These are phyloP conservation scores for Melospiza melodia DNA, from an alignment of 2,113 vertebrate species.

Conservation along the genomic window DNA sequence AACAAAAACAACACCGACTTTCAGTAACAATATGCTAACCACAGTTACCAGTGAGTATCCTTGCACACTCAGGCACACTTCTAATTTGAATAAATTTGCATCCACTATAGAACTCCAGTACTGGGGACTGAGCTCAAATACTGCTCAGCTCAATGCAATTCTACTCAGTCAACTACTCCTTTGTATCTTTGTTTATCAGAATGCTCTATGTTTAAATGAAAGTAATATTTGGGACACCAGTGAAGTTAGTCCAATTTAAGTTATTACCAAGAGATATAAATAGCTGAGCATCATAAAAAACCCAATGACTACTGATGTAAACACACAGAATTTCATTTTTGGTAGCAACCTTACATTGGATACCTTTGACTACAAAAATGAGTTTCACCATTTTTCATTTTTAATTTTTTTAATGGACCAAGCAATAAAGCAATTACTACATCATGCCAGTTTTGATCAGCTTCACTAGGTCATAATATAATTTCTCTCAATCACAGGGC, in stretches of 20 bases:
- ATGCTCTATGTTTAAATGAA: neutral
- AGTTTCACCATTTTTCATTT: accelerated
- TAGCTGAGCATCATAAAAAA: neutral
- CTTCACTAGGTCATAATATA: neutral
- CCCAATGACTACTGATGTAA: neutral
- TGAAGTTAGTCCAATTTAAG: neutral
- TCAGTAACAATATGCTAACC: accelerated
- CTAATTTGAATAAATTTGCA: neutral
- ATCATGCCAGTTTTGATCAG: neutral
- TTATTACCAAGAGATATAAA: neutral
- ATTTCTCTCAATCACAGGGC: neutral
- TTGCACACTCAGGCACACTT: neutral
- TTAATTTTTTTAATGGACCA: neutral
- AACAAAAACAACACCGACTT: neutral
- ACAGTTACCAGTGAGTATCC: neutral
- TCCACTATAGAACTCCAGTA: neutral
- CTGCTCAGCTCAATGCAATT: neutral
- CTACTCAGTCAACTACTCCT: neutral
- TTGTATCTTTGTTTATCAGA: neutral
- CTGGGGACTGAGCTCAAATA: neutral
- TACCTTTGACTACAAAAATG: neutral
- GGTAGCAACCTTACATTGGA: neutral
- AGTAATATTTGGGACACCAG: neutral
- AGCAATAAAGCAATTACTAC: neutral
- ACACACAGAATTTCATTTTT: neutral